These are phyloP conservation scores for Drosophila sucinea DNA, from an alignment of 1,140 invertebrate species.

Conservation along the genomic window DNA sequence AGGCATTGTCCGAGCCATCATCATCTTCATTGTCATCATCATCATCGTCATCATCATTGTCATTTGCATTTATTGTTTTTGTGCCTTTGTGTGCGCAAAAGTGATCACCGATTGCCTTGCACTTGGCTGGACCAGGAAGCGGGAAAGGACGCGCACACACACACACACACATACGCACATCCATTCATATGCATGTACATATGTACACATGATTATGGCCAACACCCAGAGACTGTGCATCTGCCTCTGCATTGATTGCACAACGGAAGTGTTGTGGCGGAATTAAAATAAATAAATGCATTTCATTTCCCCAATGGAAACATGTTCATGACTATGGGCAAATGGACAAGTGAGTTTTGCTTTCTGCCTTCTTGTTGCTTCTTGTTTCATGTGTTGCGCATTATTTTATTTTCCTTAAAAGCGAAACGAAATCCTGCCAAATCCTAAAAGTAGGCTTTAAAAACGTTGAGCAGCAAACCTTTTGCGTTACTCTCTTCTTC, in stretches of 20 bases:
- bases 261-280: conserved; percentile 79
- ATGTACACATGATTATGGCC: conserved; percentile 48
- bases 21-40: conserved; percentile 43
- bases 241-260: conserved; percentile 78
- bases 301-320: conserved; percentile 64
- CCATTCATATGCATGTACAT: conserved; percentile 28
- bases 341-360: conserved; percentile 14
- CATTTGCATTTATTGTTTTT: conserved; percentile 82
- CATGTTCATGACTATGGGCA: conserved; percentile 18
- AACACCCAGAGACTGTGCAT: conserved; percentile 46
- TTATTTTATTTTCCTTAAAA: conserved; percentile 17
- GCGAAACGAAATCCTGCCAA: conserved; percentile 17
- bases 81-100: conserved; percentile 73
- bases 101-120: conserved; percentile 77
- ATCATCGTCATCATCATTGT: conserved; percentile 39
- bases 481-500: conserved; percentile 29
- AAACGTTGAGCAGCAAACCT: conserved; percentile 31
- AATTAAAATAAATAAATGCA: conserved; percentile 82
- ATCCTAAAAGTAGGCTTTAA: conserved; percentile 11
- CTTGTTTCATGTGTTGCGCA: conserved; percentile 61
- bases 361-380: conserved; percentile 57
- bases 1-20: conserved; percentile 38
- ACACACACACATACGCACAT: conserved; percentile 19
- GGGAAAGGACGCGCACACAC: conserved; percentile 18
- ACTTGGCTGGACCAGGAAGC: conserved; percentile 38